Conservation (phyloP, 2,888 invertebrate genomes). For the Phalangium opilio region DNA sequence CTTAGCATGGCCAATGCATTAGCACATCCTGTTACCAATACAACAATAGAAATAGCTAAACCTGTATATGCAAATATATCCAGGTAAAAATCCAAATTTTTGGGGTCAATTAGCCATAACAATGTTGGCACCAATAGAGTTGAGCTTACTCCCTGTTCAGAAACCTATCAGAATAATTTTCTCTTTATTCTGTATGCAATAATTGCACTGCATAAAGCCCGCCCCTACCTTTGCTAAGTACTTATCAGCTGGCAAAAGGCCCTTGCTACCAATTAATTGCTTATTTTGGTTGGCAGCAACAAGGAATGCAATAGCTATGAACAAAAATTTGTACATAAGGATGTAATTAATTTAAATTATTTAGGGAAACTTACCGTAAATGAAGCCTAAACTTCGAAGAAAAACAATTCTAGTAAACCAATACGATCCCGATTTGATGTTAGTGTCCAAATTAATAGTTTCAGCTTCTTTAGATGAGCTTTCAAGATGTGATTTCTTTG, state of each 20-base stretch:
- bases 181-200: too few species aligned
- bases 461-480: too few species aligned
- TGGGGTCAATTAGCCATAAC: slow-evolving; percentile 25
- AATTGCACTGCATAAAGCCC: too few species aligned
- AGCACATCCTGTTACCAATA: slow-evolving; percentile 28
- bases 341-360: too few species aligned
- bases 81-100: slow-evolving; percentile 23
- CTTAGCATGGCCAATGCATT: slow-evolving; percentile 29
- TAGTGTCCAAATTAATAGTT: too few species aligned
- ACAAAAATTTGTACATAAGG: slow-evolving; percentile 3
- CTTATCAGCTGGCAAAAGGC: slow-evolving; percentile 29
- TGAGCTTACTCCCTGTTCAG: too few species aligned
- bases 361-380: too few species aligned
- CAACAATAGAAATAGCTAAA: slow-evolving; percentile 24
- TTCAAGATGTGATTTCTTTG: too few species aligned
- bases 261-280: slow-evolving; percentile 28
- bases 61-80: slow-evolving; percentile 28
- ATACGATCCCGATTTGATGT: too few species aligned
- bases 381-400: too few species aligned
- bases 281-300: slow-evolving; percentile 31
- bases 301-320: slow-evolving; percentile 31
- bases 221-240: slow-evolving; percentile 22
- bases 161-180: too few species aligned
- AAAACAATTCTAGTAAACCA: too few species aligned
- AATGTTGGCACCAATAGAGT: slow-evolving; percentile 25